Conservation (phyloP, 2,888 invertebrate genomes). For the Achlya flavicornis region DNA sequence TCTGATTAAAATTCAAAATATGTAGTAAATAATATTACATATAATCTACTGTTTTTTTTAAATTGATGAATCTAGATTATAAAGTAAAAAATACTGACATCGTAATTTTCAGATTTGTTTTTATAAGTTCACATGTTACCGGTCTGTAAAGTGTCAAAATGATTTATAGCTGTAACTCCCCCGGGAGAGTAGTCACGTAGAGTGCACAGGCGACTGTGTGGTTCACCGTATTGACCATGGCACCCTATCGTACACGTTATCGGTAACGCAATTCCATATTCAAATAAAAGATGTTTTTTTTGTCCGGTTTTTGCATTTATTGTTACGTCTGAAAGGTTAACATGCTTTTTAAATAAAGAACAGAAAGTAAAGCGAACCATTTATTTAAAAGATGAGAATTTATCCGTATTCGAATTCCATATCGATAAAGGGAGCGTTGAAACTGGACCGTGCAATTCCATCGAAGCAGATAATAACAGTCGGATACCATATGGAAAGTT, state of each 20-base stretch:
- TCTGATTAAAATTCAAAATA: no score
- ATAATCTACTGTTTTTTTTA: neutral
- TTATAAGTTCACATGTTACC: slow-evolving; percentile 18
- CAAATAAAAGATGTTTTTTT: no score
- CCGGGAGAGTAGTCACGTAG: slow-evolving; percentile 14
- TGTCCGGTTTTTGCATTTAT: no score
- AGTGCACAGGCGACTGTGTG: slow-evolving; percentile 11
- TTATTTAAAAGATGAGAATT: no score
- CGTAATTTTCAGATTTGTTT: slow-evolving; percentile 13
- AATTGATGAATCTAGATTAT: no score
- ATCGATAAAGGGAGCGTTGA: slow-evolving; percentile 11
- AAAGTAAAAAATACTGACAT: neutral
- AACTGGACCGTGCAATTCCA: slow-evolving; percentile 13
- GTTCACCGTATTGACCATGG: neutral
- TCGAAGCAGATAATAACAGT: slow-evolving; percentile 4
- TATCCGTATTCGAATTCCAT: neutral
- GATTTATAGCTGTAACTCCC: slow-evolving; percentile 15
- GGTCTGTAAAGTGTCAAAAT: slow-evolving; percentile 14
- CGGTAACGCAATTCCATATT: no score
- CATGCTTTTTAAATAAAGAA: no score
- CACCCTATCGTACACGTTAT: no score
- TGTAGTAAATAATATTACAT: no score
- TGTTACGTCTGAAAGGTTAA: no score
- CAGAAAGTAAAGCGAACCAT: no score
- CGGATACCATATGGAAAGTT: slow-evolving; percentile 10